Conservation (phyloP, 2,113 vertebrate species). For the Pseudonaja textilis region DNA sequence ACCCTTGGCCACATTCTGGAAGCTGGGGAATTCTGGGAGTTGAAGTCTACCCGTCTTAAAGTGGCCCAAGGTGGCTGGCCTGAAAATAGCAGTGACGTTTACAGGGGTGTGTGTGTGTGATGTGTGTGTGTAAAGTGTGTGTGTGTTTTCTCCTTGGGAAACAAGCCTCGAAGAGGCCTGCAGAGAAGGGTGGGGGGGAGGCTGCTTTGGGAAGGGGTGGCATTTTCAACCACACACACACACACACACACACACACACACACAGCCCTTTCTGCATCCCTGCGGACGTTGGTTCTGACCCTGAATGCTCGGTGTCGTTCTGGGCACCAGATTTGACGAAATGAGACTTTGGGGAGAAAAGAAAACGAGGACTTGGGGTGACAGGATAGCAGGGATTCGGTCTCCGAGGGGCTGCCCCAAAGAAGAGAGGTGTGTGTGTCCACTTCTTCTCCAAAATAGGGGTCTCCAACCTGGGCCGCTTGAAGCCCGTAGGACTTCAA, state of each 20-base stretch:
- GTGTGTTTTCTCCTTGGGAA: not conserved
- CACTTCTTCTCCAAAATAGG: too few species aligned
- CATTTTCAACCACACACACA: not conserved
- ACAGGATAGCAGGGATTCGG: accelerated
- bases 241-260: not conserved
- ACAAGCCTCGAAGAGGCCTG: not conserved
- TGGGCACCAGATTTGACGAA: not conserved
- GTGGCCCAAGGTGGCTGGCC: not conserved
- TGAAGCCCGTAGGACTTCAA: too few species aligned
- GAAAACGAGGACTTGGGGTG: not conserved
- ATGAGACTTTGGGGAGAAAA: not conserved
- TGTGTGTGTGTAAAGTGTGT: not conserved
- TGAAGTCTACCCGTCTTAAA: too few species aligned
- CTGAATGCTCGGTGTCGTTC: not conserved
- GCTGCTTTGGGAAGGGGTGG: not conserved
- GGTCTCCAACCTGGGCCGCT: too few species aligned
- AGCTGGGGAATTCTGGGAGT: too few species aligned
- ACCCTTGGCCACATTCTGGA: too few species aligned
- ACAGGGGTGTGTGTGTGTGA: not conserved
- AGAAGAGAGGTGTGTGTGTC: too few species aligned
- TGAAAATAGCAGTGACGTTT: not conserved
- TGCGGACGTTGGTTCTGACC: too few species aligned
- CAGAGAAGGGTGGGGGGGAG: accelerated
- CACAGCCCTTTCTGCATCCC: not conserved
- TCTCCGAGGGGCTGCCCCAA: not conserved